Conservation (phyloP, 2,888 invertebrate genomes). For the Busseola fusca region DNA sequence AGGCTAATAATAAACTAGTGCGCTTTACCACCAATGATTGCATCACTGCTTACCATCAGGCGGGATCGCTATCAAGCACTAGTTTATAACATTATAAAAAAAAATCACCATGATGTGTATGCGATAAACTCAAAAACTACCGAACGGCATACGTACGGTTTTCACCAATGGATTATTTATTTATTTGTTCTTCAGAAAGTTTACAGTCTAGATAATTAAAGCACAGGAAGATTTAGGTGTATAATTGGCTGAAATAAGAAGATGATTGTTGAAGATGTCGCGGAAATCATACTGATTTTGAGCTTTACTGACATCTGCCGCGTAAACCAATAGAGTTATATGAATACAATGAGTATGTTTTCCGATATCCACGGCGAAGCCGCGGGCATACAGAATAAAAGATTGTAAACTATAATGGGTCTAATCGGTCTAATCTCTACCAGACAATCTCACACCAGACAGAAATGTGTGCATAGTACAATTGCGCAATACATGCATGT, state of each 20-base stretch:
- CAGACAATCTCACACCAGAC: background rate
- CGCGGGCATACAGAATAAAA: background rate
- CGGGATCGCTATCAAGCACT: too few species aligned
- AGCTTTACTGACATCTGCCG: background rate
- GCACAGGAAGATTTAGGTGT: too few species aligned
- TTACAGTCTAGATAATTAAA: too few species aligned
- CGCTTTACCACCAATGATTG: too few species aligned
- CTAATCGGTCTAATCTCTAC: slow-evolving; percentile 14
- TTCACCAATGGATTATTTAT: background rate
- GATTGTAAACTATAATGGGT: background rate
- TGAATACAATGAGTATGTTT: background rate
- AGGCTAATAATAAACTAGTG: too few species aligned
- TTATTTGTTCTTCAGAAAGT: too few species aligned
- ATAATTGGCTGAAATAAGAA: background rate
- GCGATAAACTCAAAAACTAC: background rate
- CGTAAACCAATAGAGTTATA: background rate
- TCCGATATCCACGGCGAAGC: background rate
- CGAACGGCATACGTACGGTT: background rate
- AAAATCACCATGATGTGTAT: background rate
- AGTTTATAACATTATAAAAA: too few species aligned
- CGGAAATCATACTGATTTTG: background rate
- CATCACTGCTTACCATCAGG: too few species aligned
- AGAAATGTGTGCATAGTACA: background rate
- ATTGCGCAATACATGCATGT: background rate
- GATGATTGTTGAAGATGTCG: background rate